A percentile compares a stretch with the other conserved stretches of the same genome.
phyloP scores from a whole-genome alignment of 92 coral and sea anemone genomes.

The Porites evermanni region DNA sequence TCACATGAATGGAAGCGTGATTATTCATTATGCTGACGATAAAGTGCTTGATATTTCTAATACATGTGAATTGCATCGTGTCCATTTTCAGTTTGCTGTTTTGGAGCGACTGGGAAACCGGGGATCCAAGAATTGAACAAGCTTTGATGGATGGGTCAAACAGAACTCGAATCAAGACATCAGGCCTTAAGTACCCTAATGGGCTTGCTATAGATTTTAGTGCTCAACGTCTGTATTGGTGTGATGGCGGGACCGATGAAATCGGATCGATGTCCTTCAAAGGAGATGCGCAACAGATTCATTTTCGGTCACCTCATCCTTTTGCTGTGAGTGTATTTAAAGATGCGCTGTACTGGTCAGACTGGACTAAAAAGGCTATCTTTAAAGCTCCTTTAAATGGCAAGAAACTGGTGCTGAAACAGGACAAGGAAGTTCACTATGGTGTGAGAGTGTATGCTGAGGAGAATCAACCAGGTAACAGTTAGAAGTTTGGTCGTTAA shows the following conservation, averaged over 20 bases:
- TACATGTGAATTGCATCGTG: too few species aligned
- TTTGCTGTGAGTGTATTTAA: conserved; percentile 71
- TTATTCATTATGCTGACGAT: too few species aligned
- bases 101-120: conserved; percentile 94
- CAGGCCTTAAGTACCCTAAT: conserved; percentile 61
- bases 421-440: conserved; percentile 44
- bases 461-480: conserved; percentile 78
- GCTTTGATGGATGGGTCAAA: conserved; percentile 82
- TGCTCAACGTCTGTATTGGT: conserved; percentile 77
- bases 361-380: conserved; percentile 72
- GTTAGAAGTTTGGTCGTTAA: background rate
- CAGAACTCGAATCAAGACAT: conserved; percentile 55
- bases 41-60: too few species aligned
- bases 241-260: conserved; percentile 71
- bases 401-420: conserved; percentile 30
- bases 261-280: conserved; percentile 76
- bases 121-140: conserved; percentile 72
- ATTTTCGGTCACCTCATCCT: conserved; percentile 51
- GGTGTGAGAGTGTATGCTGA: conserved; percentile 71
- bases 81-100: conserved; percentile 62
- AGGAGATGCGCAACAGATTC: conserved; percentile 50
- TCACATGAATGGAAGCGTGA: too few species aligned
- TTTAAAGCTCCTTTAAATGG: conserved; percentile 58
- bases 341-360: conserved; percentile 78
- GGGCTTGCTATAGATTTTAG: conserved; percentile 87